Evolutionary conservation across 2,797 vertebrate genomes (phyloP), one percentile per base, ranked within the genome.

Genomic region (Muscicapa striata): DNA sequence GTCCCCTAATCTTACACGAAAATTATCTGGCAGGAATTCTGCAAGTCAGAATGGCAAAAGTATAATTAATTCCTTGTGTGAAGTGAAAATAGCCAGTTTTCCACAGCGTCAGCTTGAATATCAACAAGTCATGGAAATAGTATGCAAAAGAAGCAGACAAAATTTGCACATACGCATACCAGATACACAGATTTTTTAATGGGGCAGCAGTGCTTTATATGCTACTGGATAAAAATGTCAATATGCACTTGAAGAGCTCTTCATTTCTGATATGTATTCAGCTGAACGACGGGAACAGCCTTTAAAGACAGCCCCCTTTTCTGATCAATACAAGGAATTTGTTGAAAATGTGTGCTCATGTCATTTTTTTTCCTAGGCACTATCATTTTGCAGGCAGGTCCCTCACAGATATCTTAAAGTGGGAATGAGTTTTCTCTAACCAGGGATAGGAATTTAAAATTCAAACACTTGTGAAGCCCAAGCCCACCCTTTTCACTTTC

Each of bases 31-130:
- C 83, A 82, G 19, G 36, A 92, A 54, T 90, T 94, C 73, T 82
- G 45, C 70, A 84, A 91, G 57, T 76, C 77, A 82, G 70, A 91
- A 88, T 57, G 29, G 85, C 67, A 43, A 67, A 94, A 84, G 63
- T 79, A 58, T 94, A 91, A 93, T 84, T 86, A 91, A 82, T 88
- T 90, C 87, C 77, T 74, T 43, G 20, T 91, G 70, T 88, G 85
- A 92, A 87, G 58, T 89, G 77, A 93, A 95, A 94, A 76, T 45
- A 73, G 57, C 41, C 74, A 57, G 69, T 89, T 95, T 97, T 93
- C 85, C 83, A 88, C 70, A 74, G 57, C 4, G 0, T 86, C 67
- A 64, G 59, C 49, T 88, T 57, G 80, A 91, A 84, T 82, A 86
- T 73, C 92, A 79, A 43, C 80, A 93, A 90, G 87, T 76, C 55